Evolutionary conservation across 1,140 invertebrate genomes (phyloP), one percentile per base, ranked within the genome.

Genomic region (Venturia canescens): DNA sequence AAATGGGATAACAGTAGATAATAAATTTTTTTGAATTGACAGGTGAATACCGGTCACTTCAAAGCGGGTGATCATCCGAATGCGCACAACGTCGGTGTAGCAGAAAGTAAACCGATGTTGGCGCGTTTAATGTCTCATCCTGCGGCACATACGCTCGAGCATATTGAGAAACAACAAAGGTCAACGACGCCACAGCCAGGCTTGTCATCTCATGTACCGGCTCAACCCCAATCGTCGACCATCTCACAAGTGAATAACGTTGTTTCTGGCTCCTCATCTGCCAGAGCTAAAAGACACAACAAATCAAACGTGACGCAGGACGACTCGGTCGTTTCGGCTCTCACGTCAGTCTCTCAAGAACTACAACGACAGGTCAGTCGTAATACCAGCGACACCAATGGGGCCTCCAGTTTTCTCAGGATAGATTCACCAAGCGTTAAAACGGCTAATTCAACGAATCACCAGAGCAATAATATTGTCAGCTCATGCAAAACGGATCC

Each of bases 81-180:
- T 21, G 86, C 92, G 0, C 88, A 89, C 44, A 88, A 84, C 78
- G 83, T 80, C 1, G 92, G 91, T 23, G 83, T 87, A 1, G 89
- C 90, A 9, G 93, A 94, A 70, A 87, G 86, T 11, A 93, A 91
- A 26, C 94, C 94, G 7, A 82, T 94, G 4, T 89, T 96, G 1
- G 95, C 95, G 81, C 93, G 94, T 78, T 91, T 97, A 38, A 96
- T 96, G 94, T 96, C 95, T 38, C 95, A 96, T 88, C 95, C 96
- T 5, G 95, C 95, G 29, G 93, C 92, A 21, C 96, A 97, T 86
- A 95, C 94, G 70, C 94, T 98, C 13, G 97, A 97, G 86, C 96
- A 98, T 88, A 96, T 98, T 86, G 97, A 98, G 86, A 96, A 97
- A 82, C 96, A 97, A 84, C 96, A 97, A 85, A 93, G 96, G 70